Evolutionary conservation across 1,140 invertebrate genomes (phyloP), one percentile per base, ranked within the genome.

Genomic region (Phortica variegata): DNA sequence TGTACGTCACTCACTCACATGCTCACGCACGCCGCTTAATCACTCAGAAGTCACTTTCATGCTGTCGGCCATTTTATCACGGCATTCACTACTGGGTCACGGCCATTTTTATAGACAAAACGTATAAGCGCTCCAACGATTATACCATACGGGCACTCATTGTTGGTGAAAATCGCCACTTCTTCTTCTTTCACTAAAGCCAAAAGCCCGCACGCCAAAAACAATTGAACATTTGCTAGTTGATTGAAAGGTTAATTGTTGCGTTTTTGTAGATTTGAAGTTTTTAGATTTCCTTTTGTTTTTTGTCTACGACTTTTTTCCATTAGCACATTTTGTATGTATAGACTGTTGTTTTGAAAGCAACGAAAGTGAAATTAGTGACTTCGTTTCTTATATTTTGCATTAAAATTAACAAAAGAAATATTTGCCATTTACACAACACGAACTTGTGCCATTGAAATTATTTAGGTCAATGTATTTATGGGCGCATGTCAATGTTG

Each of bases 281-380:
- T 48, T 26, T 20, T 34, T 58, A 20, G 13, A n/a, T 33, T 39
- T 6, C 5, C 23, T 20, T 34, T 39, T 3, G 15, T 18, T 38
- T 16, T 38, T 38, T 38, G 13, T 6, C 47, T 50, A 47, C 40
- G 47, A 4, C 43, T 39, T 41, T 41, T 19, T 49, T 13, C 19
- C 15, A 33, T 36, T 43, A 36, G 23, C 31, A 47, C 41, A 52
- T 39, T 51, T 46, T 51, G 21, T 31, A 47, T 40, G 41, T 40
- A 37, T 32, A 23, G 29, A n/a, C 31, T 23, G 31, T 26, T 39
- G 10, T 39, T 32, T 38, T 44, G 29, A 29, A 21, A 3, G 21
- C 15, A 58, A 52, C 47, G 55, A 57, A 57, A 57, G 55, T 43
- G 53, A 48, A 55, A 40, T 39, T 3, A 53, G 54, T 15, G 5